These are phyloP conservation scores for Diplazon laetatorius DNA, from an alignment of 2,888 invertebrate genomes.

Conservation along the genomic window DNA sequence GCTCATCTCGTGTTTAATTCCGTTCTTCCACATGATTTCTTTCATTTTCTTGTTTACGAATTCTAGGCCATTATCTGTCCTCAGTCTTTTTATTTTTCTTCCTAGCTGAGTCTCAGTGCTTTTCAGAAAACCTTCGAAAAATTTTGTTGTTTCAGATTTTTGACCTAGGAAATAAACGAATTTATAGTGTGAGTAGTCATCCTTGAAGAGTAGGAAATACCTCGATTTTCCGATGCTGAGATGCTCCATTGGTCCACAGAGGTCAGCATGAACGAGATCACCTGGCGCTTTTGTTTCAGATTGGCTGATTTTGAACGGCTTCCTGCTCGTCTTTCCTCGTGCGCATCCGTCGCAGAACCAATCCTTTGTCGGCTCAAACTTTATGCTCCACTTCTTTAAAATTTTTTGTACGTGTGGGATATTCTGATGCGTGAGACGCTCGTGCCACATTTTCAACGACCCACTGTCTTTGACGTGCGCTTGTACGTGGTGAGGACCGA, in stretches of 20 bases:
- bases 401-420: conserved; percentile 26
- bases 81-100: conserved; percentile 42
- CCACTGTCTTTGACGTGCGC: not conserved
- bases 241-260: conserved; percentile 60
- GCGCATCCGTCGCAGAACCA: conserved; percentile 33
- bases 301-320: conserved; percentile 43
- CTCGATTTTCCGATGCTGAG: conserved; percentile 34
- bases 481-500: not conserved
- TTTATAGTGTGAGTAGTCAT: conserved; percentile 59
- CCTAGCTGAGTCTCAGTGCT: conserved; percentile 39
- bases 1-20: conserved; percentile 60
- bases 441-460: conserved; percentile 54
- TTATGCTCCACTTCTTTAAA: conserved; percentile 56
- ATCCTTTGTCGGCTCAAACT: conserved; percentile 3
- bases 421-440: conserved; percentile 59
- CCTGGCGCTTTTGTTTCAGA: conserved; percentile 35
- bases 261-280: conserved; percentile 59
- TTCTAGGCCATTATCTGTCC: conserved; percentile 63
- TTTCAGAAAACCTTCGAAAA: conserved; percentile 32
- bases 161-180: conserved; percentile 49
- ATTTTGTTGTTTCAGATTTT: conserved; percentile 34
- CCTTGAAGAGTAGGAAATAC: conserved; percentile 59
- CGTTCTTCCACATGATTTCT: conserved; percentile 14
- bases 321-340: conserved; percentile 53
- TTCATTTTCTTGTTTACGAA: conserved; percentile 54